Evolutionary conservation across 2,113 vertebrate species (phyloP).

Genomic region (Tangachromis dhanisi): DNA sequence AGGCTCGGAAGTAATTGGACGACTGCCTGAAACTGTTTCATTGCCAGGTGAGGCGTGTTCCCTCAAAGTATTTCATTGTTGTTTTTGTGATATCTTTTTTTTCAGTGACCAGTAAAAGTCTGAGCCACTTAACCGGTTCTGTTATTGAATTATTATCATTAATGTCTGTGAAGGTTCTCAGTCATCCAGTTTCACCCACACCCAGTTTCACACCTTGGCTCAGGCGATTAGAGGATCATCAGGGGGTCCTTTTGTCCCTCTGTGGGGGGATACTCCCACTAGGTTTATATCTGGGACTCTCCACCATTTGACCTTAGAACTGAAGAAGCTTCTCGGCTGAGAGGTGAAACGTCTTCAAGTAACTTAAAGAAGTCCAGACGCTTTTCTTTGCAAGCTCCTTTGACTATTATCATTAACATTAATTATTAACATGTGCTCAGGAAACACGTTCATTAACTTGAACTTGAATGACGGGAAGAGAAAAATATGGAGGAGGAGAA

Average conservation of each 20-base stretch:
- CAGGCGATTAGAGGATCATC: no score
- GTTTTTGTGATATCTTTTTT: fast-evolving
- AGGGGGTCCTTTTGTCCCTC: no score
- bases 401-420: neutral
- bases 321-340: no score
- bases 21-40: neutral
- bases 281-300: no score
- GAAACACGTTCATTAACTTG: neutral
- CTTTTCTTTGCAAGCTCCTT: no score
- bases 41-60: neutral
- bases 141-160: neutral
- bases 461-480: neutral
- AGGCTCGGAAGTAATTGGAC: neutral
- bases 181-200: no score
- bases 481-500: neutral
- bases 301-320: no score
- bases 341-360: no score
- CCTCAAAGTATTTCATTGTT: neutral
- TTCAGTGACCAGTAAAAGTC: neutral
- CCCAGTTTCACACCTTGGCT: no score
- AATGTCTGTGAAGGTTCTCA: no score
- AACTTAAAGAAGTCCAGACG: no score
- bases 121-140: neutral
- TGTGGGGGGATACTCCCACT: no score
- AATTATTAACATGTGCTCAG: neutral